These are phyloP conservation scores for Heliconius aoede DNA, from an alignment of 2,888 invertebrate species.

Conservation along the genomic window DNA sequence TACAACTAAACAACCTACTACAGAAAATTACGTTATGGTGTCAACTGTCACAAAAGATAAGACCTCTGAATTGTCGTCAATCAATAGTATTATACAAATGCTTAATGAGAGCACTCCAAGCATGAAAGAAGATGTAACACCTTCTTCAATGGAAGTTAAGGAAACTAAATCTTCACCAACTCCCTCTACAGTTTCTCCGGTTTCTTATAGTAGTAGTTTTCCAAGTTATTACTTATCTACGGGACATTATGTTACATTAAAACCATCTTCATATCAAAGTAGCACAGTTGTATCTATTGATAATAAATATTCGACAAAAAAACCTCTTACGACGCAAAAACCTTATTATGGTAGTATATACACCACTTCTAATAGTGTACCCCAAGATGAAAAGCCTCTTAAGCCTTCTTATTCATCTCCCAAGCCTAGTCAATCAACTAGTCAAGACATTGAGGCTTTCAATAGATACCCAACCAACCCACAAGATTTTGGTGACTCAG, in stretches of 20 bases:
- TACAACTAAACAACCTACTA: conserved; percentile 60
- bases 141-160: conserved; percentile 60
- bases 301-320: conserved; percentile 57
- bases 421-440: conserved; percentile 73
- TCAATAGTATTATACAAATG: conserved; percentile 86
- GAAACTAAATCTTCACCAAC: conserved; percentile 75
- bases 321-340: conserved; percentile 58
- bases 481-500: conserved; percentile 67
- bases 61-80: conserved; percentile 74
- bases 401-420: conserved; percentile 67
- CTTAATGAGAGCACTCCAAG: conserved; percentile 81
- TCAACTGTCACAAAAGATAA: conserved; percentile 83
- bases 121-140: conserved; percentile 68
- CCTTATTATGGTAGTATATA: conserved; percentile 59
- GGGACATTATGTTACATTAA: conserved; percentile 75
- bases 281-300: conserved; percentile 36
- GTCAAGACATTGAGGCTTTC: conserved; percentile 76
- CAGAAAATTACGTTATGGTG: conserved; percentile 83
- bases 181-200: conserved; percentile 61
- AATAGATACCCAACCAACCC: conserved; percentile 77
- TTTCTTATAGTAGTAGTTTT: conserved; percentile 66
- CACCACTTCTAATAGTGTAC: conserved; percentile 67
- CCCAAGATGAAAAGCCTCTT: conserved; percentile 60
- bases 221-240: conserved; percentile 66
- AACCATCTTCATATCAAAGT: conserved; percentile 61